These are phyloP conservation scores for Dendrocopos noguchii DNA, from an alignment of 2,113 vertebrate genomes.

Conservation along the genomic window DNA sequence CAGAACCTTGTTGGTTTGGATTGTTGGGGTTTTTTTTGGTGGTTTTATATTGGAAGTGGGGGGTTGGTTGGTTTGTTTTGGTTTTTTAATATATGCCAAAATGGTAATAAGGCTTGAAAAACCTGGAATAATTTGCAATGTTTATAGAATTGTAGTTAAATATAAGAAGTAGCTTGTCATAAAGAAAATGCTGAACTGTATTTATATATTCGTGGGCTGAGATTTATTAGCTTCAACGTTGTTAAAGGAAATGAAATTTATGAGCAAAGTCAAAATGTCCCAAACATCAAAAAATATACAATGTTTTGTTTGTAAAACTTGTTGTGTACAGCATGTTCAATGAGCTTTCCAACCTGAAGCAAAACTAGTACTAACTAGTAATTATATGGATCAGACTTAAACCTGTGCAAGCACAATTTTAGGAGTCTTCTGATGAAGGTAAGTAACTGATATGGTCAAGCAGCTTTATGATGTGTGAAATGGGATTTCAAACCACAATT, in stretches of 20 bases:
- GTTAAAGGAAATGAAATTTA: neutral
- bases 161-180: neutral
- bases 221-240: neutral
- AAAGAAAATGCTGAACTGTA: neutral
- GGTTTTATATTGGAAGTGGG: too few species aligned
- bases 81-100: neutral
- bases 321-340: neutral
- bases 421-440: neutral
- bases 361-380: neutral
- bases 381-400: neutral
- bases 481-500: neutral
- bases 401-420: neutral
- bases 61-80: too few species aligned
- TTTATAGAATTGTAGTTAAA: neutral
- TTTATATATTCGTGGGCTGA: neutral
- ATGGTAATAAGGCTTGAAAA: neutral
- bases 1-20: too few species aligned
- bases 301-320: neutral
- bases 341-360: neutral
- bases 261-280: neutral
- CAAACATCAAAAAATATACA: neutral
- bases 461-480: conserved; percentile 13
- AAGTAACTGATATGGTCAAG: neutral
- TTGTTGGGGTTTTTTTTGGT: too few species aligned
- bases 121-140: neutral